Evolutionary conservation across 2,113 vertebrate species (phyloP).

Genomic region (Poicephalus gulielmi): DNA sequence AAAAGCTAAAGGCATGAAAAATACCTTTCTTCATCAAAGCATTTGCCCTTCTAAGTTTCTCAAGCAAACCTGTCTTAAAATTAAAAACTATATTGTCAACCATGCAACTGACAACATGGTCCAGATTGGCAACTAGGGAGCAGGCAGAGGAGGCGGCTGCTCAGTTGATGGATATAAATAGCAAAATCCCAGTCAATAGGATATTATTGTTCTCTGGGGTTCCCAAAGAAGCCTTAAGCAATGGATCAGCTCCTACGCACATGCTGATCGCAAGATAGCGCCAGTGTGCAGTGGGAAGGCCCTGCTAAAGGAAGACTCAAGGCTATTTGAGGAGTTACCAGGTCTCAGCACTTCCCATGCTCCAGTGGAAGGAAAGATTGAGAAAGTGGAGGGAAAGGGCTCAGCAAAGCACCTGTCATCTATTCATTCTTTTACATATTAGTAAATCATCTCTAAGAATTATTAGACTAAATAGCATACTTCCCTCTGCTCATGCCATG

Average conservation of each 20-base stretch:
- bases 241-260: slow-evolving; percentile 33
- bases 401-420: not conserved
- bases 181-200: slow-evolving; percentile 54
- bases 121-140: slow-evolving; percentile 35
- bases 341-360: not conserved
- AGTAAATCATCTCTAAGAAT: not conserved
- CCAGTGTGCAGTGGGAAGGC: not conserved
- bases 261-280: not conserved
- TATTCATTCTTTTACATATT: not conserved
- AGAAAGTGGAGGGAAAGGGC: not conserved
- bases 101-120: not conserved
- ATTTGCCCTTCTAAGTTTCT: not conserved
- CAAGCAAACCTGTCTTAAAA: not conserved
- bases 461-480: not conserved
- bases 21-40: not conserved
- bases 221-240: slow-evolving; percentile 51
- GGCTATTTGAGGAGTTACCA: not conserved
- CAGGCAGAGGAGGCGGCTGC: slow-evolving; percentile 32
- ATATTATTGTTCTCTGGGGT: slow-evolving; percentile 61
- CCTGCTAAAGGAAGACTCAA: not conserved
- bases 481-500: not conserved
- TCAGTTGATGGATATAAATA: slow-evolving; percentile 56
- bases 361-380: not conserved
- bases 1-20: not conserved
- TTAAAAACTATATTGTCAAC: not conserved